phyloP scores from a whole-genome alignment of 2,113 vertebrate species.

The Gila orcuttii region DNA sequence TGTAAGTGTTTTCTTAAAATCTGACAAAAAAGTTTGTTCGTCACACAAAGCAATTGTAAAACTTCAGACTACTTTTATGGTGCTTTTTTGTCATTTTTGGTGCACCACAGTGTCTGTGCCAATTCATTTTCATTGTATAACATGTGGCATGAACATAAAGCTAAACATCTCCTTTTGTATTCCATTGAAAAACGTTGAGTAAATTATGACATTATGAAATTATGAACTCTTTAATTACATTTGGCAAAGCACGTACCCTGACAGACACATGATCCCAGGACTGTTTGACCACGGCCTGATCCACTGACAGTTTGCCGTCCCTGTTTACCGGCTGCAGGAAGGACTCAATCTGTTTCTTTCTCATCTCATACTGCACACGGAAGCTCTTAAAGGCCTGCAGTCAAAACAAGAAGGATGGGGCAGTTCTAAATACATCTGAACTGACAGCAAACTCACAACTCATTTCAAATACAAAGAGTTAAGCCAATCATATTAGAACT shows the following conservation, averaged over 20 bases:
- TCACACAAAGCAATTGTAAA: not conserved
- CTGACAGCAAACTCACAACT: not conserved
- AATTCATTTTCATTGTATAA: not conserved
- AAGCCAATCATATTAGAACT: not conserved
- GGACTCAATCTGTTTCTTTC: conserved; percentile 88
- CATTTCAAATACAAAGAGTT: not conserved
- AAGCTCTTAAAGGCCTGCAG: conserved; percentile 89
- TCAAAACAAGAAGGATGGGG: not conserved
- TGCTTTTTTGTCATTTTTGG: not conserved
- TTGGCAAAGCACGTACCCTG: conserved; percentile 76
- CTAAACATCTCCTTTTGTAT: not conserved
- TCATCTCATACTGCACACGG: conserved; percentile 90
- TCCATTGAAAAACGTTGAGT: not conserved
- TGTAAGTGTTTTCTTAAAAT: no score
- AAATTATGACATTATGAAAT: not conserved
- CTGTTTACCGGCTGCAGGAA: conserved; percentile 84
- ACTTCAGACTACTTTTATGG: not conserved
- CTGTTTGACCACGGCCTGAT: conserved; percentile 94
- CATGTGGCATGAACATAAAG: not conserved
- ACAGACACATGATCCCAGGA: conserved; percentile 90
- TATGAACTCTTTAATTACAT: not conserved
- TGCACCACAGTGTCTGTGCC: not conserved
- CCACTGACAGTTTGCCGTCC: conserved; percentile 92
- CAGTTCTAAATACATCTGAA: not conserved
- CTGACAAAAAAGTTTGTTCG: not conserved